phyloP scores from a whole-genome alignment of 2,113 vertebrate genomes.

The Drymodes brunneopygia region DNA sequence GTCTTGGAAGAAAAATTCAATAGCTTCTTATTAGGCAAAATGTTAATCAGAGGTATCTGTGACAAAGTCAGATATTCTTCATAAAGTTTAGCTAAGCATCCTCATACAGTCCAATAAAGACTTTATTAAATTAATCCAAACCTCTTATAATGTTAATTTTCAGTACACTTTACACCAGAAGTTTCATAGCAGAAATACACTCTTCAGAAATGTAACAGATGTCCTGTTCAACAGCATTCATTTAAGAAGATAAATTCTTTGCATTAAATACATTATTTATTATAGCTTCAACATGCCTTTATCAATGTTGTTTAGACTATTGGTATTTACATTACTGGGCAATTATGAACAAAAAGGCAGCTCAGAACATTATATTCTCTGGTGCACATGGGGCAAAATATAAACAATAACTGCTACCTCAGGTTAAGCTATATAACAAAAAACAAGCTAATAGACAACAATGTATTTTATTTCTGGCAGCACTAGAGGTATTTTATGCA shows the following conservation, averaged over 20 bases:
- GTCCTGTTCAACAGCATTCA: not conserved
- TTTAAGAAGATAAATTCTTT: constrained; percentile 18
- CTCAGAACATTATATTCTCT: not conserved
- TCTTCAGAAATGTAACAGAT: not conserved
- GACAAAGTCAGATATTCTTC: not conserved
- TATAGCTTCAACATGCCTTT: not conserved
- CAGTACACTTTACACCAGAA: not conserved
- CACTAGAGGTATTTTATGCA: not conserved
- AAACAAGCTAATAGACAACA: not conserved
- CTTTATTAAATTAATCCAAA: not conserved
- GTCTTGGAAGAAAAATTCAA: not conserved
- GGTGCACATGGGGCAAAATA: not conserved
- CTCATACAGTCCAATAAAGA: not conserved
- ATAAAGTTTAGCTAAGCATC: not conserved
- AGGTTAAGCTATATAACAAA: not conserved
- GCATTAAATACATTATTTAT: constrained; percentile 28
- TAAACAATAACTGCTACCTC: not conserved
- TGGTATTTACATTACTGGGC: not conserved
- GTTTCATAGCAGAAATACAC: not conserved
- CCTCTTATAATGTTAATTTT: not conserved
- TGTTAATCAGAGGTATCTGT: not conserved
- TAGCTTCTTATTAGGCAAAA: not conserved
- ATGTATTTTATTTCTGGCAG: not conserved
- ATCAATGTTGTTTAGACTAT: not conserved
- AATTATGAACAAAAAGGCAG: not conserved